Percentiles rank a stretch among this genome's conserved stretches.
Evolutionary conservation across 2,113 vertebrate genomes (phyloP).

Genomic region (Sapajus apella): DNA sequence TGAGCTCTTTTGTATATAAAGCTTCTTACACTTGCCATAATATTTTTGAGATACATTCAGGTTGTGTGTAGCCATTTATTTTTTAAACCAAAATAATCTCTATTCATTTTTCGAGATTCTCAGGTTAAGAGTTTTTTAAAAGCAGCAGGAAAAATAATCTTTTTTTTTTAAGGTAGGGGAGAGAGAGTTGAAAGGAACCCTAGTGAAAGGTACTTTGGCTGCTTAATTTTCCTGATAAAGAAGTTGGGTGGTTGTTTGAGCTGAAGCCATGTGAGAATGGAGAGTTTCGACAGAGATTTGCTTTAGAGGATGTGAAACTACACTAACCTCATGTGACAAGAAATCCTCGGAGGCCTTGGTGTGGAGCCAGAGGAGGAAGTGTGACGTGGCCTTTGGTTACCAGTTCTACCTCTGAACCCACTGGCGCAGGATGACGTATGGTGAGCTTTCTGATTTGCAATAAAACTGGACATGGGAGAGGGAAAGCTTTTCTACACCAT

Average conservation of each 20-base stretch:
- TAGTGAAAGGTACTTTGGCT: not conserved
- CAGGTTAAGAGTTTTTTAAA: not conserved
- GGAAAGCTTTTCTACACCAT: not conserved
- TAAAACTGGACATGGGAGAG: not conserved
- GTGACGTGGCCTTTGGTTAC: slow-evolving; percentile 56
- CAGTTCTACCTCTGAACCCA: slow-evolving; percentile 46
- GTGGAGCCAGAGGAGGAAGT: slow-evolving; percentile 64
- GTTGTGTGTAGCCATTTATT: not conserved
- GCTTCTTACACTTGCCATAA: not conserved
- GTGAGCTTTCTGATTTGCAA: slow-evolving; percentile 17
- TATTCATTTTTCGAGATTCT: not conserved
- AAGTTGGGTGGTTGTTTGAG: slow-evolving; percentile 28
- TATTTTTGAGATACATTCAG: not conserved
- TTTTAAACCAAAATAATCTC: not conserved
- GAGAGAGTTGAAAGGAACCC: not conserved
- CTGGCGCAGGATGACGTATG: slow-evolving; percentile 43
- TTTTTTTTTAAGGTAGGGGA: not conserved
- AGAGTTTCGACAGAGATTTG: slow-evolving; percentile 77
- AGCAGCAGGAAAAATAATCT: not conserved
- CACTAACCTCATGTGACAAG: slow-evolving; percentile 75
- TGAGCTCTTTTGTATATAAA: not conserved
- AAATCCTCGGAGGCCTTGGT: slow-evolving; percentile 70
- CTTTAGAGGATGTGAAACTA: slow-evolving; percentile 78
- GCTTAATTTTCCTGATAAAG: not conserved
- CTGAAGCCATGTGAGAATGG: slow-evolving; percentile 60